Percentiles rank a stretch among this genome's conserved stretches.
These are phyloP conservation scores for Tetraodon nigroviridis DNA, from an alignment of 2,113 vertebrate species.

Conservation along the genomic window DNA sequence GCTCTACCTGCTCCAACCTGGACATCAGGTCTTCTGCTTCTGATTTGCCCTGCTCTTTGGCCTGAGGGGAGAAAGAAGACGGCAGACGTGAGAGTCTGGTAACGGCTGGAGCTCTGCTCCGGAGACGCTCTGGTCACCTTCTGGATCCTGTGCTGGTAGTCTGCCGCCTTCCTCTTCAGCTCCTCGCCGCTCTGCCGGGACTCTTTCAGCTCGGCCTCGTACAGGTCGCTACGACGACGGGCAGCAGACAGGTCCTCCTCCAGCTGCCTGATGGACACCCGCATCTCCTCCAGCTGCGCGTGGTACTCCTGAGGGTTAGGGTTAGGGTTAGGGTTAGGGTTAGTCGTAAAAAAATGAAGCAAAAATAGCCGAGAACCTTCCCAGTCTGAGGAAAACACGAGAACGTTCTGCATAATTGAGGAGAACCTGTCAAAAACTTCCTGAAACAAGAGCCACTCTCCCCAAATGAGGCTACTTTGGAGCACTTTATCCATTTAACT, in stretches of 20 bases:
- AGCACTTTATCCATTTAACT: conserved; percentile 4
- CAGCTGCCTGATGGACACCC: conserved; percentile 90
- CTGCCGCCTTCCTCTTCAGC: conserved; percentile 89
- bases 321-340: too few species aligned
- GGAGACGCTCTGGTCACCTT: conserved; percentile 78
- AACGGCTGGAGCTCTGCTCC: background rate
- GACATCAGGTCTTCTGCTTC: conserved; percentile 85
- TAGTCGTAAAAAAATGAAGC: too few species aligned
- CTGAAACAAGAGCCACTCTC: background rate
- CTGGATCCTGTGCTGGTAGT: conserved; percentile 90
- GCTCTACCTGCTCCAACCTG: conserved; percentile 89
- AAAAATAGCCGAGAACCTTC: background rate
- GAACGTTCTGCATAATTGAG: background rate
- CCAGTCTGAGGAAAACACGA: background rate
- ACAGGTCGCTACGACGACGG: conserved; percentile 92
- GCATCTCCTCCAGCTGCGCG: conserved; percentile 97
- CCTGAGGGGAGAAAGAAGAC: conserved; percentile 69
- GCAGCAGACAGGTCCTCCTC: conserved; percentile 97
- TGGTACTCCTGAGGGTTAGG: conserved; percentile 90
- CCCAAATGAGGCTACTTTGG: conserved; percentile 1
- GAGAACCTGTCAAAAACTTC: background rate
- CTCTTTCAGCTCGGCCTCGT: conserved; percentile 91
- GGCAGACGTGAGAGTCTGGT: background rate
- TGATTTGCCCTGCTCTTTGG: conserved; percentile 91
- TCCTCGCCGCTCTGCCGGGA: conserved; percentile 90